These are phyloP conservation scores for Vidua macroura DNA, from an alignment of 2,113 vertebrate species.

Conservation along the genomic window DNA sequence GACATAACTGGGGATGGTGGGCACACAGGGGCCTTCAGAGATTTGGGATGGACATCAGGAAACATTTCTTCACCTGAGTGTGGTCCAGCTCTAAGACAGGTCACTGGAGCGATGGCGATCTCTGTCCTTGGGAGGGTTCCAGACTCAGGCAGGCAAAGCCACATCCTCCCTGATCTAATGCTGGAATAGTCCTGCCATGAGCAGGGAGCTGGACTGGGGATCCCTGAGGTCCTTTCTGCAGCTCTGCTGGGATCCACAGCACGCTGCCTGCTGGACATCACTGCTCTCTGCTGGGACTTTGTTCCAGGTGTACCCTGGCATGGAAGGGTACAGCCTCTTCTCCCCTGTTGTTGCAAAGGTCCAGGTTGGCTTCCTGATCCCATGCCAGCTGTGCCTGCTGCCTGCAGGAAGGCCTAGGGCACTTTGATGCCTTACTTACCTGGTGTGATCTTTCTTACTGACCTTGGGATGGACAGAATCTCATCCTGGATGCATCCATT, in stretches of 20 bases:
- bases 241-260: background rate
- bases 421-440: background rate
- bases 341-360: background rate
- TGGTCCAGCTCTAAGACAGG: background rate
- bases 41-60: background rate
- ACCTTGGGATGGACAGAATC: background rate
- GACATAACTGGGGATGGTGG: background rate
- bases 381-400: background rate
- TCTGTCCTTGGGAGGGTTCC: background rate
- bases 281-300: background rate
- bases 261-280: background rate
- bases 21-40: background rate
- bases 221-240: background rate
- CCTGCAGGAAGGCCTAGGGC: background rate
- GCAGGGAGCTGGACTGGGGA: background rate
- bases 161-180: no score
- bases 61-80: rapidly evolving
- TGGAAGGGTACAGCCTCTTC: rapidly evolving
- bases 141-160: background rate
- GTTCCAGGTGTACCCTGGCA: background rate
- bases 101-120: rapidly evolving
- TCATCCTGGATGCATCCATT: background rate
- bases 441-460: background rate
- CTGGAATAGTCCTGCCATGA: background rate
- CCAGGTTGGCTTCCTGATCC: background rate